Evolutionary conservation across 2,888 invertebrate species (phyloP).

Genomic region (Glyphotaelius pellucidus): DNA sequence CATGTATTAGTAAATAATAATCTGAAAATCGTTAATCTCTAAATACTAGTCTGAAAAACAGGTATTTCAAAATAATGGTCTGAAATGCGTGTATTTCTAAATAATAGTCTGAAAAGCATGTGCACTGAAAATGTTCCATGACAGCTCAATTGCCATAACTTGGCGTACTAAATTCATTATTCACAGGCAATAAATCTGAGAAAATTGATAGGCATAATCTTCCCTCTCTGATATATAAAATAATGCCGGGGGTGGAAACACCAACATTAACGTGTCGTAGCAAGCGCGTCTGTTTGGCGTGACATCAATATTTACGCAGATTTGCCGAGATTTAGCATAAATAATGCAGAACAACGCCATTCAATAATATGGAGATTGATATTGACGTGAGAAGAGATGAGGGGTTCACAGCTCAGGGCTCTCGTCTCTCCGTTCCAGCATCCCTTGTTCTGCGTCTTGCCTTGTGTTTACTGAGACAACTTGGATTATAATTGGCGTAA

Average conservation of each 20-base stretch:
- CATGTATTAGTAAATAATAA: too few species aligned
- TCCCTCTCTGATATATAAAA: not conserved
- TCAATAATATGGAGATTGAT: constrained; percentile 45
- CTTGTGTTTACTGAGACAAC: not conserved
- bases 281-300: constrained; percentile 26
- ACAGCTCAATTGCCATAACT: not conserved
- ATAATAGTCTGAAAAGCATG: not conserved
- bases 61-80: too few species aligned
- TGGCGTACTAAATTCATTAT: constrained; percentile 2
- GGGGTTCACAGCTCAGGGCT: not conserved
- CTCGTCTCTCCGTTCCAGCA: not conserved
- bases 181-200: not conserved
- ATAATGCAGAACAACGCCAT: constrained; percentile 33
- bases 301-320: constrained; percentile 36
- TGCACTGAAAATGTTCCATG: not conserved
- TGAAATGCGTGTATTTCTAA: too few species aligned
- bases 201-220: not conserved
- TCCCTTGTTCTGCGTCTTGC: constrained; percentile 2
- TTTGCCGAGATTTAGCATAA: constrained; percentile 43
- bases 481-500: not conserved
- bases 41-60: not conserved
- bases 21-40: too few species aligned
- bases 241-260: not conserved
- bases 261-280: not conserved
- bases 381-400: not conserved